These are phyloP conservation scores for Scatophagus argus DNA, from an alignment of 2,113 vertebrate species.

Conservation along the genomic window DNA sequence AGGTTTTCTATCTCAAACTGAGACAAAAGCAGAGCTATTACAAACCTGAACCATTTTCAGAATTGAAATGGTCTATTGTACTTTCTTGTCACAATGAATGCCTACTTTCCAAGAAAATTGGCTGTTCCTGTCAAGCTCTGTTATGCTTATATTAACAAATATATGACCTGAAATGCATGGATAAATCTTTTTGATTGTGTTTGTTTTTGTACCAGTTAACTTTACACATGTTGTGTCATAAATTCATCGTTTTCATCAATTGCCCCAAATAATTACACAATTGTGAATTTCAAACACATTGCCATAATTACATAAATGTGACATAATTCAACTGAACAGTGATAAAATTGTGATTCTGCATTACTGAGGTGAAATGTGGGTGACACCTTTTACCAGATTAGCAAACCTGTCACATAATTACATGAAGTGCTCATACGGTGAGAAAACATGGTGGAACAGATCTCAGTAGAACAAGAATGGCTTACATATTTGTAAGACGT, in stretches of 20 bases:
- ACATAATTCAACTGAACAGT: constrained; percentile 25
- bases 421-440: constrained; percentile 10
- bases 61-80: constrained; percentile 7
- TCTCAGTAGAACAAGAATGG: constrained; percentile 23
- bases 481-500: constrained; percentile 40
- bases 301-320: constrained; percentile 32
- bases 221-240: constrained; percentile 3
- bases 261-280: constrained; percentile 15
- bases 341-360: constrained; percentile 14
- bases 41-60: constrained; percentile 11
- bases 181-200: no score
- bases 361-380: constrained; percentile 45
- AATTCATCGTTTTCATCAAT: constrained; percentile 15
- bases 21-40: constrained; percentile 1
- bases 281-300: constrained; percentile 22
- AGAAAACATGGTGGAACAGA: constrained; percentile 47
- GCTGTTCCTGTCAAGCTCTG: background rate
- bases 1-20: constrained; percentile 22
- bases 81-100: constrained; percentile 13
- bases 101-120: background rate
- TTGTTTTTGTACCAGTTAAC: constrained; percentile 3
- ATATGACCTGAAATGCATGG: background rate
- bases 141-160: constrained; percentile 7
- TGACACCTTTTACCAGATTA: constrained; percentile 55
- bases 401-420: constrained; percentile 60